phyloP scores from a whole-genome alignment of 2,888 invertebrate genomes.

The Byasa hedistus region DNA sequence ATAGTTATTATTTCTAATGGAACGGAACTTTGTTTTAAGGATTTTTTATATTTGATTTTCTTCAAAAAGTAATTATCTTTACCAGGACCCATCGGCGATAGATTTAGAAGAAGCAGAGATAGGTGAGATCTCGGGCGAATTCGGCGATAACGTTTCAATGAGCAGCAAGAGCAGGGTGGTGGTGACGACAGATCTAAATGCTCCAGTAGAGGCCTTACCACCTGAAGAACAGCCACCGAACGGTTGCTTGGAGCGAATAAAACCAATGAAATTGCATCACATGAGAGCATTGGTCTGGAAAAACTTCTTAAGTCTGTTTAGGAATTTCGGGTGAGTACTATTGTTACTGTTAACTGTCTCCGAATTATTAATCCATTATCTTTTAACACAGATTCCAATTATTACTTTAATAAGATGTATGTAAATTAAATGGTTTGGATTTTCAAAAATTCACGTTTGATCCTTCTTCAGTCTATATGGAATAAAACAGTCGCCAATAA shows the following conservation, averaged over 20 bases:
- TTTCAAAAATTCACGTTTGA: too few relatives aligned
- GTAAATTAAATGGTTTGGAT: too few relatives aligned
- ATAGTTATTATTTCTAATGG: too few relatives aligned
- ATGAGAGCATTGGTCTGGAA: constrained; percentile 93
- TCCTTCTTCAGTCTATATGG: too few relatives aligned
- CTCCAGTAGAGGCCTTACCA: constrained; percentile 82
- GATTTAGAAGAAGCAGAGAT: constrained; percentile 84
- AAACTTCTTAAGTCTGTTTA: constrained; percentile 91
- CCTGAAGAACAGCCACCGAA: constrained; percentile 82
- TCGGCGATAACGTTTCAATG: constrained; percentile 91
- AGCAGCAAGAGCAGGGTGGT: constrained; percentile 85
- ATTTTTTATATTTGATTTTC: too few relatives aligned
- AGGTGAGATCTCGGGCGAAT: constrained; percentile 91
- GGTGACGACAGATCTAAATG: constrained; percentile 74
- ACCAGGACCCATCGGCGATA: constrained; percentile 81
- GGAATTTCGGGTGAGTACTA: constrained; percentile 87
- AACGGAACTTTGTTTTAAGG: too few relatives aligned
- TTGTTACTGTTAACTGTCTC: background rate
- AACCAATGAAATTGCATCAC: constrained; percentile 84
- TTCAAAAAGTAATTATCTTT: background rate
- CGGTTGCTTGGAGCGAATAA: constrained; percentile 78
- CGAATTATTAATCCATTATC: too few relatives aligned
- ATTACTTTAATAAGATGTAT: too few relatives aligned
- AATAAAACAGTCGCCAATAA: too few relatives aligned
- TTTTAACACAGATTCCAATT: too few relatives aligned